phyloP scores from a whole-genome alignment of 2,797 vertebrate species.

The Periparus ater region DNA sequence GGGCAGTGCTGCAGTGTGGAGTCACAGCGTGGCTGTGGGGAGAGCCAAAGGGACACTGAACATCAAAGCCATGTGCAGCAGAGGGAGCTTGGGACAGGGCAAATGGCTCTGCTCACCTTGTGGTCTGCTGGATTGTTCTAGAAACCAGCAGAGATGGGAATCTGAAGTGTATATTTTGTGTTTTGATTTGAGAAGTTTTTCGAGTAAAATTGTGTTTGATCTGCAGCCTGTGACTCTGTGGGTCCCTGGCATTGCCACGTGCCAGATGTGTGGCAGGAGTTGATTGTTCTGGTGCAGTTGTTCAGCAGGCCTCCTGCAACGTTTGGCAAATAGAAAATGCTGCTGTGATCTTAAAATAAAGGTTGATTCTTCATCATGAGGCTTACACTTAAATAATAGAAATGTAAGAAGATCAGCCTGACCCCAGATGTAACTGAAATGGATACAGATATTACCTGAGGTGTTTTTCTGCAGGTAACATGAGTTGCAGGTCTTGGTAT shows the following conservation, averaged over 20 bases:
- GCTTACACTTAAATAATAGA: neutral
- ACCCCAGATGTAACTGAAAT: neutral
- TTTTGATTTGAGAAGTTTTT: constrained; percentile 47
- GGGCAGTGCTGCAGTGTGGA: neutral
- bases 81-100: neutral
- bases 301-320: constrained; percentile 3
- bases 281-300: constrained; percentile 55
- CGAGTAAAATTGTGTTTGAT: constrained; percentile 23
- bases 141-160: neutral
- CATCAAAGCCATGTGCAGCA: neutral
- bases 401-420: neutral
- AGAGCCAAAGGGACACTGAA: neutral
- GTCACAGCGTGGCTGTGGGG: neutral
- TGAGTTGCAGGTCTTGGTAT: neutral
- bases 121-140: neutral
- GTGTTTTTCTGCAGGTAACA: neutral
- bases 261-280: neutral
- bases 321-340: constrained; percentile 41
- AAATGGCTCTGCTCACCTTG: neutral
- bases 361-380: neutral
- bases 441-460: neutral
- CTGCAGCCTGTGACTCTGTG: constrained; percentile 50
- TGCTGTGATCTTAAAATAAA: constrained; percentile 45
- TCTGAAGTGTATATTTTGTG: neutral
- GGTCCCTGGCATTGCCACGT: neutral